These are phyloP conservation scores for Bombus pyrosoma DNA, from an alignment of 1,140 invertebrate species.

Conservation along the genomic window DNA sequence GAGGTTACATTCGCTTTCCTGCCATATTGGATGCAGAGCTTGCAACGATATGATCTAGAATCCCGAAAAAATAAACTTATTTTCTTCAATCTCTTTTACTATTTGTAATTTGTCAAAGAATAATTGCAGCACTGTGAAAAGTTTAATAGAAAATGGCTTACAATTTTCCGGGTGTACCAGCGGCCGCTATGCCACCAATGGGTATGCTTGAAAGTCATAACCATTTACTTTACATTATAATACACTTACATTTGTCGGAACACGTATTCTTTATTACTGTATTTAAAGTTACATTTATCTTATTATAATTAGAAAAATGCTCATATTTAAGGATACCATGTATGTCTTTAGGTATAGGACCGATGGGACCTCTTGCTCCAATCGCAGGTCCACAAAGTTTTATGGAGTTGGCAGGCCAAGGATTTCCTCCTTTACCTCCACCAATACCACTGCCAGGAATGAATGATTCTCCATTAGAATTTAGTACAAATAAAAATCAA, in stretches of 20 bases:
- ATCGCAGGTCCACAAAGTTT: conserved; percentile 80
- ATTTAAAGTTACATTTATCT: neutral
- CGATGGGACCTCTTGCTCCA: conserved; percentile 79
- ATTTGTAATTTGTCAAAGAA: conserved; percentile 1
- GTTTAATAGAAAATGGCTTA: conserved; percentile 76
- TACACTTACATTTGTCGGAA: neutral
- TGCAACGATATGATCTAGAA: conserved; percentile 27
- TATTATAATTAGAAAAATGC: neutral
- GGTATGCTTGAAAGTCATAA: conserved; percentile 62
- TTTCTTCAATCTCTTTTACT: neutral
- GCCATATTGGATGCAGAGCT: conserved; percentile 54
- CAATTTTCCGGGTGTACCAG: conserved; percentile 80
- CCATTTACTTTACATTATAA: neutral
- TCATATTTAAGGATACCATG: neutral
- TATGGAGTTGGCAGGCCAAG: conserved; percentile 80
- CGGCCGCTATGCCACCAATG: conserved; percentile 79
- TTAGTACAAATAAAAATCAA: conserved; percentile 87
- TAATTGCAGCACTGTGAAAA: conserved; percentile 2
- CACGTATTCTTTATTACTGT: neutral
- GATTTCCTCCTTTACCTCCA: conserved; percentile 79
- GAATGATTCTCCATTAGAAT: conserved; percentile 87
- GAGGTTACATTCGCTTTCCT: conserved; percentile 42
- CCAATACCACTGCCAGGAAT: conserved; percentile 83
- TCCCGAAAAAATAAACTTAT: conserved; percentile 18
- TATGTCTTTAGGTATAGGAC: conserved; percentile 75